Evolutionary conservation across 2,888 invertebrate species (phyloP), one percentile per base, ranked within the genome.

Genomic region (Alloscopus bannaensis): DNA sequence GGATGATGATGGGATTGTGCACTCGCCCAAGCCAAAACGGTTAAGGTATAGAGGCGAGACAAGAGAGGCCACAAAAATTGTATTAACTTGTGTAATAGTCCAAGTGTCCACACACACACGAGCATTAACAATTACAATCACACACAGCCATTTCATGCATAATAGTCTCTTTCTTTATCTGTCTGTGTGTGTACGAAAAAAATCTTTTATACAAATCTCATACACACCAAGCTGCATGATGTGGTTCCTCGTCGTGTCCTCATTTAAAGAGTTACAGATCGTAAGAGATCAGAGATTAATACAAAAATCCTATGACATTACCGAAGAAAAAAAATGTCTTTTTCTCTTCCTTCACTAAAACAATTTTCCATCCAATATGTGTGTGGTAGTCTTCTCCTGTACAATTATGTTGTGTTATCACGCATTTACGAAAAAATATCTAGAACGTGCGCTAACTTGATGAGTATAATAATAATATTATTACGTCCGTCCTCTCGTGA

Each of bases 1-100:
- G 64, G 52, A 52, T n/a, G 60, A 36, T 65, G 65, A 66, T 60
- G 60, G 36, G 60, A 60, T 60, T 36, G 60, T 22, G 60, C 16
- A 31, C 59, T 59, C 59, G 31, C 29, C 31, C 18, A 28, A 29
- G 13, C n/a, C 31, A 6, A 57, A 16, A 3, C 57, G n/a, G n/a
- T n/a, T n/a, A n/a, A n/a, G n/a, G n/a, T n/a, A n/a, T n/a, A 59
- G 31, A n/a, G 8, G 31, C 16, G 31, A 59, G 55, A 59, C 13
- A 59, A 16, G n/a, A 45, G 18, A 45, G 45, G 3, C 13, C n/a
- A 45, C 45, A 16, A 45, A 45, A 45, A 45, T 45, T 4, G n/a
- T 16, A 45, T 45, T 52, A 22, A 20, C 22, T 36, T 13, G 36
- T 36, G 13, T 36, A 36, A 13, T 36, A 36, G 36, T 36, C 36